These are phyloP conservation scores for Micrastur ruficollis DNA, from an alignment of 2,797 vertebrate species.

Conservation along the genomic window DNA sequence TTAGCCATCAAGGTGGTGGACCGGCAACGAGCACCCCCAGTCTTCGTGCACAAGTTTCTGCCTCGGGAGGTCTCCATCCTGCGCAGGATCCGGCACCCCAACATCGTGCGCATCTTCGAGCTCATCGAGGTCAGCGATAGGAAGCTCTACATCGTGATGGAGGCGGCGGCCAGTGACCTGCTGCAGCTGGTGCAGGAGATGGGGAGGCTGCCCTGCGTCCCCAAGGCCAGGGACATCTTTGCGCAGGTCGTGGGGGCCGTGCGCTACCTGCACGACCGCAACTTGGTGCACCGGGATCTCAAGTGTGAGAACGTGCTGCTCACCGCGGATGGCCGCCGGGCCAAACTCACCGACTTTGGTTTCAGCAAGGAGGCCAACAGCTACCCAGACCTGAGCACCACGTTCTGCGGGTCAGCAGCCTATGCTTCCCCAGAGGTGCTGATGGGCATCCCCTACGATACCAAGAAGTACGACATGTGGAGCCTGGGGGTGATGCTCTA, in stretches of 20 bases:
- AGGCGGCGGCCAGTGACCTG: constrained; percentile 76
- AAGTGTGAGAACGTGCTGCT: constrained; percentile 83
- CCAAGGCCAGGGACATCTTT: constrained; percentile 74
- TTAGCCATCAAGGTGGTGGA: constrained; percentile 82
- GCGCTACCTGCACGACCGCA: constrained; percentile 76
- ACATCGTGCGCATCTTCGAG: constrained; percentile 76
- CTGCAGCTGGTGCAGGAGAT: constrained; percentile 70
- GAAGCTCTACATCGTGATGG: constrained; percentile 82
- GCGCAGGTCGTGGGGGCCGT: constrained; percentile 75
- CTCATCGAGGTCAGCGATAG: constrained; percentile 75
- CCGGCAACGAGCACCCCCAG: constrained; percentile 53
- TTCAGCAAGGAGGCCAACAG: constrained; percentile 73
- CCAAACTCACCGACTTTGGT: constrained; percentile 79
- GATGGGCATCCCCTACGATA: constrained; percentile 75
- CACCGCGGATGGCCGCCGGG: constrained; percentile 59
- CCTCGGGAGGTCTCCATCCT: constrained; percentile 76
- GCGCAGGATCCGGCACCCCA: constrained; percentile 72
- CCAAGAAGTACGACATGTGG: constrained; percentile 81
- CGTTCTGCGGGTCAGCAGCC: constrained; percentile 78
- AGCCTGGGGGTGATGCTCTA: constrained; percentile 81
- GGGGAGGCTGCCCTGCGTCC: constrained; percentile 63
- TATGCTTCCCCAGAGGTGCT: constrained; percentile 80
- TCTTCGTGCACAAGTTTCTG: constrained; percentile 76
- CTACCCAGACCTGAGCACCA: constrained; percentile 72
- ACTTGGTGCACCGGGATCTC: constrained; percentile 79